Evolutionary conservation across 2,888 invertebrate species (phyloP).

Genomic region (Drosophila tripunctata): DNA sequence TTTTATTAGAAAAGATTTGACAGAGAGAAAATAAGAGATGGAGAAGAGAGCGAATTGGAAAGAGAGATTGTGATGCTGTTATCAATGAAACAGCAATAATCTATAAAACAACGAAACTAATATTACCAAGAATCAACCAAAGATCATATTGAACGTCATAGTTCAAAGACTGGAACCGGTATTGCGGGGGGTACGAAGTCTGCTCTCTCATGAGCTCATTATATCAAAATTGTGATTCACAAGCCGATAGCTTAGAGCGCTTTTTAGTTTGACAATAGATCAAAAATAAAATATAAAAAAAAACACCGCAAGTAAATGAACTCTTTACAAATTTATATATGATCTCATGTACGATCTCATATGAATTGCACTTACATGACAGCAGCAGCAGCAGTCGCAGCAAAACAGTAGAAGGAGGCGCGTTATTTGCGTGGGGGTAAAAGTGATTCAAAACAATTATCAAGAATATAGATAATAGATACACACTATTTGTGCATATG

Average conservation of each 20-base stretch:
- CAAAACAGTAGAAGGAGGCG: conserved; percentile 10
- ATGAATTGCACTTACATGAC: conserved; percentile 43
- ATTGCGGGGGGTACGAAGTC: not conserved
- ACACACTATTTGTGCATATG: conserved; percentile 11
- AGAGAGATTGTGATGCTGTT: conserved; percentile 1
- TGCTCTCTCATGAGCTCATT: conserved; percentile 58
- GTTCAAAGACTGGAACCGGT: conserved; percentile 37
- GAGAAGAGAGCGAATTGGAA: not conserved
- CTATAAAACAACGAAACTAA: conserved; percentile 21
- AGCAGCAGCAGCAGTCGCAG: conserved; percentile 18
- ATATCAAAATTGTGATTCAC: conserved; percentile 51
- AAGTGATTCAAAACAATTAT: conserved; percentile 65
- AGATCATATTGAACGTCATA: conserved; percentile 51
- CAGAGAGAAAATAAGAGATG: not conserved
- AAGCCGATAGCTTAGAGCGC: conserved; percentile 41
- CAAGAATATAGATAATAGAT: conserved; percentile 23
- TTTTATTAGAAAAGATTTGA: conserved; percentile 55
- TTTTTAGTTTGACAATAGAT: conserved; percentile 48
- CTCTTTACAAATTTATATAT: conserved; percentile 39
- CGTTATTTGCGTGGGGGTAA: conserved; percentile 35
- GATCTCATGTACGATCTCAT: conserved; percentile 56
- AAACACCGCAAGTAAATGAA: conserved; percentile 5
- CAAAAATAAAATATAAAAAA: conserved; percentile 27
- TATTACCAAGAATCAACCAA: conserved; percentile 13
- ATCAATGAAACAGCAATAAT: conserved; percentile 20